Evolutionary conservation across 2,888 invertebrate species (phyloP).

Genomic region (Tachina lurida): DNA sequence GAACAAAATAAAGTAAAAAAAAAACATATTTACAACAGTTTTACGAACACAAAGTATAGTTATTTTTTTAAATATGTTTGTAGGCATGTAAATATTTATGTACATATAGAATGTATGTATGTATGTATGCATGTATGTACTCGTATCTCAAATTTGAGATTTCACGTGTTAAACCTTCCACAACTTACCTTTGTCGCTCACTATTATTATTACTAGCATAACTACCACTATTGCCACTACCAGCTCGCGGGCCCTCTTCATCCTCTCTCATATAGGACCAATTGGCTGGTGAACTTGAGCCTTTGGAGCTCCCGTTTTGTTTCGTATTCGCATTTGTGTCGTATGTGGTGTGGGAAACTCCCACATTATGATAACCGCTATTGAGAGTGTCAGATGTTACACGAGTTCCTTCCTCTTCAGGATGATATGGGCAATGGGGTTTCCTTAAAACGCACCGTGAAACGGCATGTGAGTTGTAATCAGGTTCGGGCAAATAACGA

Average conservation of each 20-base stretch:
- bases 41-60: constrained; percentile 7
- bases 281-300: constrained; percentile 60
- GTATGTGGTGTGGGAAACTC: constrained; percentile 59
- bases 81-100: not conserved
- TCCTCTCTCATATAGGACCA: constrained; percentile 79
- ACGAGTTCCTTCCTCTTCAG: constrained; percentile 71
- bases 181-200: constrained; percentile 79
- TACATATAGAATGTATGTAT: no score
- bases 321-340: constrained; percentile 47
- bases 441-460: constrained; percentile 75
- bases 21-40: constrained; percentile 30
- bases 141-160: no score
- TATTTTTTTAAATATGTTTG: not conserved
- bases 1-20: not conserved
- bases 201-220: constrained; percentile 66
- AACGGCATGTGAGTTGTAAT: constrained; percentile 68
- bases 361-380: constrained; percentile 73
- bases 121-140: not conserved
- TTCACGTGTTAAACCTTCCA: constrained; percentile 68
- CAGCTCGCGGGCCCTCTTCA: constrained; percentile 72
- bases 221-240: constrained; percentile 50
- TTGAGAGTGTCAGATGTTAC: constrained; percentile 77
- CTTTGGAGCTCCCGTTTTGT: constrained; percentile 55
- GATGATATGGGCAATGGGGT: constrained; percentile 75
- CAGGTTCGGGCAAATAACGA: constrained; percentile 72